phyloP scores from a whole-genome alignment of 2,113 vertebrate genomes.

The Rhinolophus sinicus region DNA sequence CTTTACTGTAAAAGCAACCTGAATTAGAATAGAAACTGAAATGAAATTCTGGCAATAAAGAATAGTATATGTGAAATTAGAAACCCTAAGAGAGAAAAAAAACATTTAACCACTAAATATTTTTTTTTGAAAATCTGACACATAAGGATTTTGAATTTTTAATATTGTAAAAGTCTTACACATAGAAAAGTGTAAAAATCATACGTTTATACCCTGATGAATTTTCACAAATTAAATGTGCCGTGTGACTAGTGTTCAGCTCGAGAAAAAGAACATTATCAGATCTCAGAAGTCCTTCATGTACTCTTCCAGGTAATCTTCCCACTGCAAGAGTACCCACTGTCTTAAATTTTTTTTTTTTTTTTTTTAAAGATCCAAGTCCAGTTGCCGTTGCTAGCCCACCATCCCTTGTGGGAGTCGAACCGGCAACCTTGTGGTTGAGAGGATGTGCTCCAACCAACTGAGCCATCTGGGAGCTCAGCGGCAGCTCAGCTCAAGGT shows the following conservation, averaged over 20 bases:
- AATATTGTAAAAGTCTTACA: neutral
- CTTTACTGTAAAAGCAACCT: neutral
- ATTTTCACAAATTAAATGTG: constrained; percentile 32
- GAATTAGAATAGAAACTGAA: neutral
- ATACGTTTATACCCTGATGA: neutral
- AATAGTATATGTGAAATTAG: constrained; percentile 37
- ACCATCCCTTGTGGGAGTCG: no score
- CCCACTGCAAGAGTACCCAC: neutral
- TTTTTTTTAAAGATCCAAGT: no score
- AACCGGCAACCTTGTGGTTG: no score
- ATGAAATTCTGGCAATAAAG: constrained; percentile 42
- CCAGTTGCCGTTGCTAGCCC: no score
- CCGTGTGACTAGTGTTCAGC: neutral
- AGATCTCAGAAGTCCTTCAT: neutral
- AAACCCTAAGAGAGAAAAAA: neutral
- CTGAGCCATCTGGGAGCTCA: no score
- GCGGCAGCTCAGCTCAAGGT: no score
- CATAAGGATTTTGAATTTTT: neutral
- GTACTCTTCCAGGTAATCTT: neutral
- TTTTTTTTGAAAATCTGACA: constrained; percentile 6
- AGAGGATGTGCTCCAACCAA: no score
- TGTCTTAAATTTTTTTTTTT: neutral
- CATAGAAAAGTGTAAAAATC: constrained; percentile 5
- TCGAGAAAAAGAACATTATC: neutral
- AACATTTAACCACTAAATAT: neutral